Evolutionary conservation across 2,888 invertebrate genomes (phyloP).

Genomic region (Melinaea marsaeus): DNA sequence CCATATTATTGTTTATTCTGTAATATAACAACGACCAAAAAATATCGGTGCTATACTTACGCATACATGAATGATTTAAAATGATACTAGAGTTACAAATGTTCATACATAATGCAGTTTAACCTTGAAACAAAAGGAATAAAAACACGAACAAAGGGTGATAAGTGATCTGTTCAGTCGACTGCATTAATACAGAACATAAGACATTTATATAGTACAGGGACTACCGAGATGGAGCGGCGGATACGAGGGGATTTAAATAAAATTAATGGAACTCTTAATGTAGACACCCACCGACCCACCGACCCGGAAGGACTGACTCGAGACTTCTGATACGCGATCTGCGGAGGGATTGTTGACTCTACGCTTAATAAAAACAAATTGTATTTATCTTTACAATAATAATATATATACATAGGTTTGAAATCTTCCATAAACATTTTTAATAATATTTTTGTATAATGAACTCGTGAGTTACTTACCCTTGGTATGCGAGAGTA

Average conservation of each 20-base stretch:
- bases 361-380: not conserved
- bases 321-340: constrained; percentile 32
- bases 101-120: constrained; percentile 6
- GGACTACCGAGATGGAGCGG: constrained; percentile 53
- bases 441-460: not conserved
- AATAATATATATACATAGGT: not conserved
- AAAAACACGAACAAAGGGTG: constrained; percentile 37
- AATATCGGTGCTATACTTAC: too few species aligned
- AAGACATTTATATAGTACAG: constrained; percentile 61
- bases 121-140: constrained; percentile 36
- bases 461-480: not conserved
- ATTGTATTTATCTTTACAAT: not conserved
- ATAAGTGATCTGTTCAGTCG: constrained; percentile 44
- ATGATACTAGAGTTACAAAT: not conserved
- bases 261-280: constrained; percentile 61
- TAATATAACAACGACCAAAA: too few species aligned
- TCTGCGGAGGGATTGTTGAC: constrained; percentile 24
- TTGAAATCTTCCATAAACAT: not conserved
- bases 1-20: too few species aligned
- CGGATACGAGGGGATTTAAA: constrained; percentile 56
- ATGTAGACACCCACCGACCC: constrained; percentile 47
- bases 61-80: too few species aligned
- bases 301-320: constrained; percentile 45
- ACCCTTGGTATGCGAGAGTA: not conserved
- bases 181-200: constrained; percentile 56